Evolutionary conservation across 1,140 invertebrate species (phyloP), one percentile per base, ranked within the genome.

Genomic region (Heterodera schachtii): DNA sequence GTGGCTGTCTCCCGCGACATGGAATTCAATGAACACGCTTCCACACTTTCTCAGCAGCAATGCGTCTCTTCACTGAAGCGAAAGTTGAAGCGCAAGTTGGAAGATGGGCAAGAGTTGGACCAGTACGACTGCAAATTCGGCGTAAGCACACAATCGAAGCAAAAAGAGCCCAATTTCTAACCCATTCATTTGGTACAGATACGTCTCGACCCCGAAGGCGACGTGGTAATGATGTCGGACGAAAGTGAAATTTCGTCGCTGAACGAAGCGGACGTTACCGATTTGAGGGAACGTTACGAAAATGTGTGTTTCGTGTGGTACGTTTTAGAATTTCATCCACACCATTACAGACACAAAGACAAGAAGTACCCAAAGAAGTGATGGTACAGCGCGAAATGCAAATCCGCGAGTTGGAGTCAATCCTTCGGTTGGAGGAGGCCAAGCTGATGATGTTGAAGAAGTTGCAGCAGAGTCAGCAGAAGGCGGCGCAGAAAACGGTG

Each of bases 181-280:
- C 11, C 13, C 75, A 19, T 76, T 8, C 49, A 52, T 52, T 52
- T 31, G 31, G 41, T 69, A 3, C 21, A 78, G 77, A 89, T 87
- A 69, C 86, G 81, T 16, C 47, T 89, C 66, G 84, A 84, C 57
- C 67, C 85, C 44, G 46, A 86, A 5, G 87, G 83, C 16, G 86
- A 89, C 70, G 86, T 86, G 13, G 83, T 88, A 41, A 75, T 88
- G 69, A 84, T 88, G 83, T 83, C 86, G 2, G 87, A 89, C 66
- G 87, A 89, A 66, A 88, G 87, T 79, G 87, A 88, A 71, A 84
- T 89, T 60, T 88, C 87, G 11, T 88, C 87, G 6, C 75, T 88
- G 47, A 85, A 89, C 73, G 82, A 84, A 19, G 82, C 70, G 21
- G 86, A 88, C 64, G 76, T 88, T 21, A 77, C 64, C 43, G 76